Evolutionary conservation across 2,888 invertebrate genomes (phyloP).

Genomic region (Campopleginae sp.): DNA sequence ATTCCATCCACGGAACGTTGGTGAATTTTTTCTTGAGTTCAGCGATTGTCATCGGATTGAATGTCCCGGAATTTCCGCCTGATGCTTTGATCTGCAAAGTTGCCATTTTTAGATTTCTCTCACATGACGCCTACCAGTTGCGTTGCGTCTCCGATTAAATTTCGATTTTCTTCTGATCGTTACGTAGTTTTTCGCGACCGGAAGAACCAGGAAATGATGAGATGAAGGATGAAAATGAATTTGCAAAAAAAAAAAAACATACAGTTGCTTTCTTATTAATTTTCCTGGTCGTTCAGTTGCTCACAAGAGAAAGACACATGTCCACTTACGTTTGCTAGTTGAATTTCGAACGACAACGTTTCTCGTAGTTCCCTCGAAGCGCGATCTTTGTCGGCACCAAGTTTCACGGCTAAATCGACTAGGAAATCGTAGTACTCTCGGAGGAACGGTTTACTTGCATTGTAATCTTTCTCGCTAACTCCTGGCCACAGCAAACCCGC

Average conservation of each 20-base stretch:
- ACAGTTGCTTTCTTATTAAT: conserved; percentile 70
- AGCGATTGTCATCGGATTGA: conserved; percentile 94
- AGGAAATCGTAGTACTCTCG: background rate
- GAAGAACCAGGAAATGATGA: too few relatives aligned
- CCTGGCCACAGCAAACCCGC: background rate
- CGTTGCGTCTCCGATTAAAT: too few relatives aligned
- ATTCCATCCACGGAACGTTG: conserved; percentile 92
- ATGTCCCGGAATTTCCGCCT: conserved; percentile 79
- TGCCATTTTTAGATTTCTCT: conserved; percentile 85
- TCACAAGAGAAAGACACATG: background rate
- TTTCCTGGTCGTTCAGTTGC: background rate
- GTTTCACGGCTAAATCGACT: background rate
- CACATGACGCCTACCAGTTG: too few relatives aligned
- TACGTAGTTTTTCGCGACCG: too few relatives aligned
- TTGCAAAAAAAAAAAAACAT: background rate
- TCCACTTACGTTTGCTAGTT: background rate
- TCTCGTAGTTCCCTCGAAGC: background rate
- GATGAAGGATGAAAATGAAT: too few relatives aligned
- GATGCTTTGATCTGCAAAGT: conserved; percentile 93
- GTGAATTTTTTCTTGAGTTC: conserved; percentile 91
- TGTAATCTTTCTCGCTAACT: background rate
- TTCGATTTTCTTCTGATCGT: too few relatives aligned
- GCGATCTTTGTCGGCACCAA: background rate
- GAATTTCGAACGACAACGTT: background rate
- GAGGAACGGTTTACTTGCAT: background rate